Base-by-base conservation (phyloP, 37 sponge, comb jelly and placozoan genomes). In the Geodia barretti region DNA sequence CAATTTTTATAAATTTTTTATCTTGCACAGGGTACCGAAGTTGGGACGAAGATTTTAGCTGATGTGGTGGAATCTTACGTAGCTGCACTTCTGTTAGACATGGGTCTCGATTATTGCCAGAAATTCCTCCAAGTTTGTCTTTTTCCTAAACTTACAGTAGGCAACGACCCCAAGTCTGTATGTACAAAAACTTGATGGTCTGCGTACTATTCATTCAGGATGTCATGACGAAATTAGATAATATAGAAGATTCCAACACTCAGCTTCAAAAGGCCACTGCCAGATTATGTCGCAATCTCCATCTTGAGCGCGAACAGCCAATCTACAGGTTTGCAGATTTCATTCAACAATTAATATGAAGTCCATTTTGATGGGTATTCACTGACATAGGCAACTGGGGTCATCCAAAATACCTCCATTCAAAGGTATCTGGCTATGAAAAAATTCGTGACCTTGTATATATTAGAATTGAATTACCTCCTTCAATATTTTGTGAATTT, bases 61-160 rank as follows among this genome's bases (percentile, higher is more conserved):
- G 93, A 92, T 73, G 64, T 92, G 43, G 73, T 84, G 0, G 93
- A 92, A 60, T 84, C 93, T 17, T 84, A 81, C 58, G 41, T 88
- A 4, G 89, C 89, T 64, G 93, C 93, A n/a, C 66, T 92, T n/a
- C 32, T 73, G 38, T 61, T 92, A 20, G 93, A 92, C 65, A 68
- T 85, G 40, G 93, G 89, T 3, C 66, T 92, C 35, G 72, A 68
- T 34, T 63, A 59, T 64, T 85, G 75, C 0, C 60, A 66, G 47
- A 68, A 61, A 43, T 88, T 92, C 42, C 79, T 88, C 39, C 68
- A 88, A 37, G 75, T 79, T 14, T 84, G 83, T 39, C 74, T 92
- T 31, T 92, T 88, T 40, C 93, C 93, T 1, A 87, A 83, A 41
- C 70, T 92, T 24, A 3, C 37, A 20, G 84, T 78, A 25, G 58